Evolutionary conservation across 1,140 invertebrate species (phyloP).

Genomic region (Philaenus spumarius): DNA sequence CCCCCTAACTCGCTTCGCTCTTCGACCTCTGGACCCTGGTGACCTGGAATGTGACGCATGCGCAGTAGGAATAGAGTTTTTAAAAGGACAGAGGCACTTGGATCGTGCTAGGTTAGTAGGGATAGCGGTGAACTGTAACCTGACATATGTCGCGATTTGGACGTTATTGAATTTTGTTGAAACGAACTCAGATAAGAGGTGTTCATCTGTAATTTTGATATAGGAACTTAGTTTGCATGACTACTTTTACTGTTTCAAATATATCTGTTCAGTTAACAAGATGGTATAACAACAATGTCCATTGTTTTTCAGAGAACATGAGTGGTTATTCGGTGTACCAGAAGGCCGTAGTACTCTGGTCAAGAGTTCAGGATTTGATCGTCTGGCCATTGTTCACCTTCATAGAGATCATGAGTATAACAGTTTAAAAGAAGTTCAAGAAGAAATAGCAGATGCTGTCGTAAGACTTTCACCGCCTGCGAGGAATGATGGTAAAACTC

Average conservation of each 20-base stretch:
- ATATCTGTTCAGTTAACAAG: no score
- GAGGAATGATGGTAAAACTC: slow-evolving; percentile 33
- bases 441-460: slow-evolving; percentile 68
- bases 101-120: no score
- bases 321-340: slow-evolving; percentile 85
- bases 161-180: not conserved
- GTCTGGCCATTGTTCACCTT: slow-evolving; percentile 76
- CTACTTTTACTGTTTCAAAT: no score
- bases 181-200: not conserved
- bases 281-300: no score
- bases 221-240: not conserved
- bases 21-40: no score
- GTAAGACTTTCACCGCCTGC: slow-evolving; percentile 68
- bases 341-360: slow-evolving; percentile 75
- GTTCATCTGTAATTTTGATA: not conserved
- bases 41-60: no score
- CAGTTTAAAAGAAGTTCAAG: slow-evolving; percentile 70
- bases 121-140: no score
- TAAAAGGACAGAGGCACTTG: no score
- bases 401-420: slow-evolving; percentile 69
- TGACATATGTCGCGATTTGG: not conserved
- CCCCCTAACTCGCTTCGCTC: no score
- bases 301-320: slow-evolving; percentile 65
- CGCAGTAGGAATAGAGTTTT: no score
- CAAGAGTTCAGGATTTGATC: slow-evolving; percentile 59